Conservation (phyloP, 2,797 vertebrate species). For the Synaphobranchus kaupii region DNA sequence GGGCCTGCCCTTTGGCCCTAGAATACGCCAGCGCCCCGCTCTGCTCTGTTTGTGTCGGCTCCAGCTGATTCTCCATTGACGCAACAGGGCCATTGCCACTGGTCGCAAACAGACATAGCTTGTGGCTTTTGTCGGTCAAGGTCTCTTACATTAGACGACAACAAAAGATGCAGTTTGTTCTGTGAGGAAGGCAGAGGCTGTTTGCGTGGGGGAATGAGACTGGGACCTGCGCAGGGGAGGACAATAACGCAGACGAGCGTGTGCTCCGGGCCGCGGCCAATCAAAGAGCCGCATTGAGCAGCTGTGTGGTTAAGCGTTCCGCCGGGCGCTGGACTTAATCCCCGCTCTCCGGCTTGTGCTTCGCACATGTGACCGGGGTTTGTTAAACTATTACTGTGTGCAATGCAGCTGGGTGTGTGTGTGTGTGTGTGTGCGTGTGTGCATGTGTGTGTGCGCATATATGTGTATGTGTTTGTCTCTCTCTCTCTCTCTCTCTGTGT, state of each 20-base stretch:
- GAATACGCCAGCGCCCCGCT: constrained; percentile 21
- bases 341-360: background rate
- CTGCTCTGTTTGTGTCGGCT: constrained; percentile 28
- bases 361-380: background rate
- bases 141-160: constrained; percentile 61
- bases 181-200: constrained; percentile 44
- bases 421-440: background rate
- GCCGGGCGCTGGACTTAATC: background rate
- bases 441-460: background rate
- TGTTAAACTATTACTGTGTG: background rate
- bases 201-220: background rate
- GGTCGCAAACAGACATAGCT: constrained; percentile 27
- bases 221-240: background rate
- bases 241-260: background rate
- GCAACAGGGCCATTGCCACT: constrained; percentile 45
- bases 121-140: constrained; percentile 52
- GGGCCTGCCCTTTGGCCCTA: constrained; percentile 37
- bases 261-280: background rate
- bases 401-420: background rate
- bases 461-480: constrained; percentile 15
- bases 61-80: constrained; percentile 57
- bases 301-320: background rate
- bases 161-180: constrained; percentile 49
- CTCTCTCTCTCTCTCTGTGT: constrained; percentile 11
- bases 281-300: background rate